A percentile compares a stretch with the other conserved stretches of the same genome.
Evolutionary conservation across 2,797 vertebrate species (phyloP).

Genomic region (Enteromius thamalakanensis): DNA sequence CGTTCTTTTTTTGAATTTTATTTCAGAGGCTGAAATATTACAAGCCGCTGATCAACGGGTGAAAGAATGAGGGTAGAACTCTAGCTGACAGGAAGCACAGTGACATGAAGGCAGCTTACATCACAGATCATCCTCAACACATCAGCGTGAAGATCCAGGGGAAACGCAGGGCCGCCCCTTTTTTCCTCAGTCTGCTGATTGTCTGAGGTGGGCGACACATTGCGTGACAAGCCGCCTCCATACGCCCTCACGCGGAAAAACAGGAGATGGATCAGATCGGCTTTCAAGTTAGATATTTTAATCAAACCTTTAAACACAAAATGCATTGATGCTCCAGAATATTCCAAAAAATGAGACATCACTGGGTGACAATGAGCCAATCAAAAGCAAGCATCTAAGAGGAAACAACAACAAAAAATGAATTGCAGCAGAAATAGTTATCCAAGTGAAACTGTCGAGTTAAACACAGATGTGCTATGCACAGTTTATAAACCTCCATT

Average conservation of each 20-base stretch:
- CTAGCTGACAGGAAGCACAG: slow-evolving; percentile 65
- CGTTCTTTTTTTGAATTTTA: slow-evolving; percentile 4
- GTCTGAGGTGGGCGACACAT: slow-evolving; percentile 45
- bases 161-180: slow-evolving; percentile 41
- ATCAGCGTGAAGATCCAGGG: slow-evolving; percentile 43
- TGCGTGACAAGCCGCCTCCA: slow-evolving; percentile 31
- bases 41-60: slow-evolving; percentile 52
- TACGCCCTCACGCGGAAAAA: slow-evolving; percentile 18
- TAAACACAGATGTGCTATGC: slow-evolving; percentile 46
- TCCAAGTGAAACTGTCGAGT: slow-evolving; percentile 24
- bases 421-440: slow-evolving; percentile 4
- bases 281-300: slow-evolving; percentile 42
- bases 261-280: slow-evolving; percentile 18
- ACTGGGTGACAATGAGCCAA: background rate
- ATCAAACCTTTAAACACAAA: slow-evolving; percentile 27
- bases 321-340: slow-evolving; percentile 16
- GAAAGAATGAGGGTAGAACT: slow-evolving; percentile 72
- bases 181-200: slow-evolving; percentile 40
- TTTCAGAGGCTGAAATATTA: slow-evolving; percentile 40
- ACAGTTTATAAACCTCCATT: slow-evolving; percentile 48
- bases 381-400: slow-evolving; percentile 15
- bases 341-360: slow-evolving; percentile 9
- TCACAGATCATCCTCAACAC: slow-evolving; percentile 68
- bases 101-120: slow-evolving; percentile 58
- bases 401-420: background rate